These are phyloP conservation scores for Coilia nasus DNA, from an alignment of 2,797 vertebrate genomes.

Conservation along the genomic window DNA sequence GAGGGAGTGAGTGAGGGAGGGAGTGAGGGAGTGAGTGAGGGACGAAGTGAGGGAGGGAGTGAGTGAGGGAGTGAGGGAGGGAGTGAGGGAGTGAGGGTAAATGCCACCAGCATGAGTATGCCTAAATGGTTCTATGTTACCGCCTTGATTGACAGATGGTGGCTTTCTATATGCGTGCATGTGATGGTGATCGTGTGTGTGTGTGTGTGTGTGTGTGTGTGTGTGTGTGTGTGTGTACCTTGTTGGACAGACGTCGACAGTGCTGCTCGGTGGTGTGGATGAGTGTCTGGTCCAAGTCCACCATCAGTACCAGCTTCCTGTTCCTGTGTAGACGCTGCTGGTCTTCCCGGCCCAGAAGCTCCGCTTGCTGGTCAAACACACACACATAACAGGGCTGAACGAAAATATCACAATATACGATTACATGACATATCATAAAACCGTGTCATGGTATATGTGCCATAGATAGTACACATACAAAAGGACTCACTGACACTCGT, in stretches of 20 bases:
- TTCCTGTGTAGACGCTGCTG: slow-evolving; percentile 92
- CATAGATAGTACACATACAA: not conserved
- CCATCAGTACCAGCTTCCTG: slow-evolving; percentile 96
- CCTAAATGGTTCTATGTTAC: no score
- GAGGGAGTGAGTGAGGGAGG: no score
- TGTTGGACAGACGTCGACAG: slow-evolving; percentile 92
- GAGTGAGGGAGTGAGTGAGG: no score
- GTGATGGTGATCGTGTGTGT: no score
- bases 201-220: not conserved
- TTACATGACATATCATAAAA: no score
- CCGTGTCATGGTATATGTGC: no score
- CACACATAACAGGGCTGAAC: not conserved
- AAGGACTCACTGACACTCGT: not conserved
- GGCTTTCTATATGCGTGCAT: no score
- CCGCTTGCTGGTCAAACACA: slow-evolving; percentile 85
- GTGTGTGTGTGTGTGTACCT: slow-evolving; percentile 69
- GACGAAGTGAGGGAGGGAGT: no score
- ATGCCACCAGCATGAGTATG: not conserved
- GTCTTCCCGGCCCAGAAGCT: slow-evolving; percentile 91
- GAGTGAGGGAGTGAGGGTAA: no score
- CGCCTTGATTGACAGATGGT: no score
- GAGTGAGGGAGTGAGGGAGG: no score
- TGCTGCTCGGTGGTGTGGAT: slow-evolving; percentile 98
- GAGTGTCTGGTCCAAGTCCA: slow-evolving; percentile 96
- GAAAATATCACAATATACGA: no score